Conservation (phyloP, 2,113 vertebrate species). For the Hemiprocne comata region DNA sequence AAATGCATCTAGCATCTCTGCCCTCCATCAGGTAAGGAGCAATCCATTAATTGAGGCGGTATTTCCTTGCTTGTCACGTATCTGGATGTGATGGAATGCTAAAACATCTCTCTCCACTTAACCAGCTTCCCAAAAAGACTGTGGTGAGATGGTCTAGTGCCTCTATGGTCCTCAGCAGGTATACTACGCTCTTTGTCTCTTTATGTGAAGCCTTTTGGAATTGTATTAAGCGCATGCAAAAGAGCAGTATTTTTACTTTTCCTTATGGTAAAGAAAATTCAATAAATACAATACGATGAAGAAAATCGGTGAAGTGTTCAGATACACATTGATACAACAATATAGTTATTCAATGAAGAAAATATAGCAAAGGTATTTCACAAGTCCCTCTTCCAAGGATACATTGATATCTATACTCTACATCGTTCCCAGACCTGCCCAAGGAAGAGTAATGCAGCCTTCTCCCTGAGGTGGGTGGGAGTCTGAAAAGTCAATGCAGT, state of each 20-base stretch:
- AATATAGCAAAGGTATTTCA: background rate
- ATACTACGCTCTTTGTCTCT: background rate
- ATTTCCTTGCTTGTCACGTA: background rate
- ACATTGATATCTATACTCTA: background rate
- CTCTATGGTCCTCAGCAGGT: background rate
- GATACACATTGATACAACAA: background rate
- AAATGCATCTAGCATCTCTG: background rate
- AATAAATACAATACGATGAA: too few species aligned
- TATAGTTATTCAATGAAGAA: background rate
- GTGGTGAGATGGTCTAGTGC: background rate
- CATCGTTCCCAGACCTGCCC: background rate
- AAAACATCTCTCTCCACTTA: background rate
- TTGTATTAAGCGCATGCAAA: background rate
- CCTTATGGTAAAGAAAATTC: background rate
- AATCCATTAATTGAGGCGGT: background rate
- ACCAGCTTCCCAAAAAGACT: background rate
- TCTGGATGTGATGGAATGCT: background rate
- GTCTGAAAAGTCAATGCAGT: background rate
- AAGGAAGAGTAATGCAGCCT: background rate
- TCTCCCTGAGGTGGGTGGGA: background rate
- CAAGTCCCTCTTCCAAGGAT: background rate
- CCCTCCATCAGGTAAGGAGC: background rate
- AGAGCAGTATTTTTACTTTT: background rate
- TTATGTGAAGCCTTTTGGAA: background rate
- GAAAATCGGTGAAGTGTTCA: background rate